phyloP scores from a whole-genome alignment of 1,140 invertebrate species.

The Leptinotarsa undecemlineata region DNA sequence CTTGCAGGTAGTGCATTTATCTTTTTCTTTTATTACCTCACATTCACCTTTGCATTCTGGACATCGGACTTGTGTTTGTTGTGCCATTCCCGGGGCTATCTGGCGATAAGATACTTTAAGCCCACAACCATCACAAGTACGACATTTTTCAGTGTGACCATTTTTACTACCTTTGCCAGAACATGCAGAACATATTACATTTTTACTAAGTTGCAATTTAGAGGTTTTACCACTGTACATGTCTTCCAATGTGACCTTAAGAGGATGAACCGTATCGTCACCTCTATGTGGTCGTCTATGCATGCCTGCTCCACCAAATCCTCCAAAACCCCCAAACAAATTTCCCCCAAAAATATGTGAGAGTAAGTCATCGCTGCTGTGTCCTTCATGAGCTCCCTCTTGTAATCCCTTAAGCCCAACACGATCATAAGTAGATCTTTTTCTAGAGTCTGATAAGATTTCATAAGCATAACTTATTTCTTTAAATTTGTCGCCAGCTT shows the following conservation, averaged over 20 bases:
- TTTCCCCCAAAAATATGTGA: constrained; percentile 68
- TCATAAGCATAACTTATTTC: constrained; percentile 89
- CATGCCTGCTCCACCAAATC: constrained; percentile 54
- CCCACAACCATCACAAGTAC: constrained; percentile 77
- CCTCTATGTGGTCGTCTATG: constrained; percentile 60
- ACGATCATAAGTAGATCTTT: constrained; percentile 73
- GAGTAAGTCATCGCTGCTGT: constrained; percentile 65
- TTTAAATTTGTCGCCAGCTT: constrained; percentile 83
- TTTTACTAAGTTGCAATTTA: constrained; percentile 83
- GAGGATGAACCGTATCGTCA: constrained; percentile 72
- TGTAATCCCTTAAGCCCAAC: constrained; percentile 80
- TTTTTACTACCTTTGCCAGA: constrained; percentile 83
- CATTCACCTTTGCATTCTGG: constrained; percentile 70
- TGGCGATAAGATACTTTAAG: constrained; percentile 71
- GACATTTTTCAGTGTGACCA: constrained; percentile 71
- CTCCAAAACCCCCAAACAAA: constrained; percentile 65
- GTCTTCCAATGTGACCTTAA: constrained; percentile 85
- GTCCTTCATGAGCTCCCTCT: constrained; percentile 67
- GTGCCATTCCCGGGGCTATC: constrained; percentile 80
- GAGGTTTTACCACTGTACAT: constrained; percentile 87
- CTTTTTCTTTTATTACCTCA: constrained; percentile 78
- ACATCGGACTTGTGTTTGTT: constrained; percentile 80
- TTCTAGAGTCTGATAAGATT: constrained; percentile 74
- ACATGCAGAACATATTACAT: constrained; percentile 83
- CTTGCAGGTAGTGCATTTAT: constrained; percentile 77